Evolutionary conservation across 2,888 invertebrate genomes (phyloP).

Genomic region (Drosophila incognita): DNA sequence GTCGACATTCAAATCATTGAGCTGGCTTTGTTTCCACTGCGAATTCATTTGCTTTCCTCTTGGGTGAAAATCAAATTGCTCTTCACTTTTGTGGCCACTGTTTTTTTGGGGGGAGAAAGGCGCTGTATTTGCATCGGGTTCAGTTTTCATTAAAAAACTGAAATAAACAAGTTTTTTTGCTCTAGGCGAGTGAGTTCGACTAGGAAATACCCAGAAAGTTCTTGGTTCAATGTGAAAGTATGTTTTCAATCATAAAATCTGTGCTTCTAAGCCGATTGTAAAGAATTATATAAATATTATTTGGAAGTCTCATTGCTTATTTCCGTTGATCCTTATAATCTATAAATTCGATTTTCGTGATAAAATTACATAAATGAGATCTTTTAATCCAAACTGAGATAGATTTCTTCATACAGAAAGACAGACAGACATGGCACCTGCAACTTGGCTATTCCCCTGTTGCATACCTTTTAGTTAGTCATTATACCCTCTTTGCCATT

Average conservation of each 20-base stretch:
- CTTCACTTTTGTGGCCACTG: slow-evolving; percentile 29
- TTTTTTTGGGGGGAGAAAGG: neutral
- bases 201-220: neutral
- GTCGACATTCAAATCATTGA: slow-evolving; percentile 22
- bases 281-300: neutral
- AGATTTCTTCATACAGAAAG: neutral
- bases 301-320: neutral
- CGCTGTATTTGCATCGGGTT: slow-evolving; percentile 34
- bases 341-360: neutral
- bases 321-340: too few relatives aligned
- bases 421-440: too few relatives aligned
- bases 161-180: neutral
- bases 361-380: accelerated
- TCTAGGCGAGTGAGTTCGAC: neutral
- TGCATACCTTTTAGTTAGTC: neutral
- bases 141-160: slow-evolving; percentile 29
- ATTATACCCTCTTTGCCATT: neutral
- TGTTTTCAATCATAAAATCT: neutral
- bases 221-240: neutral
- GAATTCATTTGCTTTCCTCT: slow-evolving; percentile 42
- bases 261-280: neutral
- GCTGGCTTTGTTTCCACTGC: slow-evolving; percentile 48
- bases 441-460: too few relatives aligned
- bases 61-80: slow-evolving; percentile 46
- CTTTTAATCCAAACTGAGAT: neutral